Percentiles rank a stretch among this genome's conserved stretches.
Conservation (phyloP, 1,140 invertebrate genomes). For the Dryas iulia region DNA sequence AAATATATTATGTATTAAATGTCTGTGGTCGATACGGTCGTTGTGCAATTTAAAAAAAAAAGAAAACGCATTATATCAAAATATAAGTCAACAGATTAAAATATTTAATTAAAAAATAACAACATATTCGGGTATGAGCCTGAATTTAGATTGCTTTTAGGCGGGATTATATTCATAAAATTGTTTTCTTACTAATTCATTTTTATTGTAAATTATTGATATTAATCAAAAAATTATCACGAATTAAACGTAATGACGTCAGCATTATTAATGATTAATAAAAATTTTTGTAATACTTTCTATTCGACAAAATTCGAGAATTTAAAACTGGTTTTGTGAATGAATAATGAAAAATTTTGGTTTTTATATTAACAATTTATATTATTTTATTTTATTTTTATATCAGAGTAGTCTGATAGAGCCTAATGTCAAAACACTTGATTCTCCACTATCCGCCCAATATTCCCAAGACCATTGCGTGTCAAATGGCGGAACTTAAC, state of each 20-base stretch:
- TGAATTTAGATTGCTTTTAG: background rate
- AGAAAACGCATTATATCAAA: background rate
- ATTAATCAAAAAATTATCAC: background rate
- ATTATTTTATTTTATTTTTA: background rate
- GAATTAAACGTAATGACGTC: background rate
- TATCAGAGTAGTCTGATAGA: too few relatives aligned
- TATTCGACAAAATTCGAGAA: background rate
- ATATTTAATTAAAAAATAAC: background rate
- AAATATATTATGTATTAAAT: conserved; percentile 7
- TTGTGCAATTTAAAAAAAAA: conserved; percentile 17
- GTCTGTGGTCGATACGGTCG: conserved; percentile 16
- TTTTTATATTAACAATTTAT: background rate
- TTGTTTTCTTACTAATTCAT: background rate
- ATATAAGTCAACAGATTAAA: background rate
- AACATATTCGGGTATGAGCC: background rate
- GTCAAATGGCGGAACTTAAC: too few relatives aligned
- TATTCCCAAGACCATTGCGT: too few relatives aligned
- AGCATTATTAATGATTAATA: background rate
- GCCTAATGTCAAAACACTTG: too few relatives aligned
- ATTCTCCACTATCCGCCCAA: too few relatives aligned
- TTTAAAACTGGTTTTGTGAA: background rate
- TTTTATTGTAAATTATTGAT: background rate
- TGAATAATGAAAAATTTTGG: background rate
- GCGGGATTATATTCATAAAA: background rate
- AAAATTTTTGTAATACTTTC: background rate